Evolutionary conservation across 2,888 invertebrate species (phyloP).

Genomic region (Dastarcus helophoroides): DNA sequence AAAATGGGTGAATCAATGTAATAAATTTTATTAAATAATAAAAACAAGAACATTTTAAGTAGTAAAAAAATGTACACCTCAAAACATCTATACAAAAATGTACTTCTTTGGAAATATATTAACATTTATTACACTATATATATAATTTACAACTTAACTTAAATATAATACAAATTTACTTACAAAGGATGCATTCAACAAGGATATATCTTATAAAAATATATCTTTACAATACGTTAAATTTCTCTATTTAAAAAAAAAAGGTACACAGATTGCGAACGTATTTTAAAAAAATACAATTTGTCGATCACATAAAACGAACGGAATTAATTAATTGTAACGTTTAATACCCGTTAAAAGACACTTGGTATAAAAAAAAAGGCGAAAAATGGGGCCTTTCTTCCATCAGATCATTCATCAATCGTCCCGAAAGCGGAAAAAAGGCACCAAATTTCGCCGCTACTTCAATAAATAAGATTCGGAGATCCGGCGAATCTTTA

Average conservation of each 20-base stretch:
- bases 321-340: slow-evolving; percentile 35
- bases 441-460: no score
- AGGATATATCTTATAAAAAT: slow-evolving; percentile 34
- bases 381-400: no score
- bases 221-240: slow-evolving; percentile 27
- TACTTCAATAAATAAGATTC: no score
- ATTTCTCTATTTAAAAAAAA: slow-evolving; percentile 25
- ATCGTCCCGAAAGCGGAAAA: no score
- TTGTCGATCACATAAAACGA: slow-evolving; percentile 34
- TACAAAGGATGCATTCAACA: slow-evolving; percentile 35
- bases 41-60: slow-evolving; percentile 35
- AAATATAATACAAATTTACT: slow-evolving; percentile 33
- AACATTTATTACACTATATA: slow-evolving; percentile 34
- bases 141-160: slow-evolving; percentile 25
- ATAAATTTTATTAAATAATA: slow-evolving; percentile 35
- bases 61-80: slow-evolving; percentile 36
- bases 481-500: no score
- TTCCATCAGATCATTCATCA: no score
- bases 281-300: slow-evolving; percentile 32
- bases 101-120: slow-evolving; percentile 36
- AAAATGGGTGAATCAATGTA: no score
- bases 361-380: slow-evolving; percentile 13
- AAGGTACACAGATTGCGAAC: slow-evolving; percentile 32
- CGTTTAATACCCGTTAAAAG: slow-evolving; percentile 37
- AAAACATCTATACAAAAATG: slow-evolving; percentile 27